A percentile compares a stretch with the other conserved stretches of the same genome.
These are phyloP conservation scores for Euspilapteryx auroguttella DNA, from an alignment of 2,888 invertebrate genomes.

Conservation along the genomic window DNA sequence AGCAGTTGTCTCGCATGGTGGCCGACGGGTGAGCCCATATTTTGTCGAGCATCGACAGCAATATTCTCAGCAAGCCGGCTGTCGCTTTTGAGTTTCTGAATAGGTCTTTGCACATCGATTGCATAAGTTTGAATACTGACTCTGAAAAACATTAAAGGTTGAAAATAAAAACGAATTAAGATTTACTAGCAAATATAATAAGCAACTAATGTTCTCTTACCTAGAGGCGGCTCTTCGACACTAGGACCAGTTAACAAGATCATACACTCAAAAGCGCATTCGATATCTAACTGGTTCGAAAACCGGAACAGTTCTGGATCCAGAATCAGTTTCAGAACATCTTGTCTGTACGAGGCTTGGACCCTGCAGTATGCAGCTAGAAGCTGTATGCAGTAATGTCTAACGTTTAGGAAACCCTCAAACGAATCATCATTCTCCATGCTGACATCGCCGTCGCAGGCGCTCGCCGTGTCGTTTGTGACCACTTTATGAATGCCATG, in stretches of 20 bases:
- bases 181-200: no score
- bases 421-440: slow-evolving; percentile 27
- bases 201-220: no score
- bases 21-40: slow-evolving; percentile 22
- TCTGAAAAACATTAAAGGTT: no score
- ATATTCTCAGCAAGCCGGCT: slow-evolving; percentile 21
- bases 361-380: slow-evolving; percentile 36
- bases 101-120: slow-evolving; percentile 32
- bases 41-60: slow-evolving; percentile 25
- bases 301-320: slow-evolving; percentile 32
- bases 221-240: slow-evolving; percentile 24
- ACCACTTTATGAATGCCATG: slow-evolving; percentile 24
- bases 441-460: no score
- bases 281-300: slow-evolving; percentile 18
- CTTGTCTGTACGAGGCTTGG: slow-evolving; percentile 22
- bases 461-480: slow-evolving; percentile 17
- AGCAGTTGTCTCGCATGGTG: slow-evolving; percentile 33
- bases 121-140: slow-evolving; percentile 33
- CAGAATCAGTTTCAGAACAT: slow-evolving; percentile 31
- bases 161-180: no score
- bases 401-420: slow-evolving; percentile 20
- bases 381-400: slow-evolving; percentile 25
- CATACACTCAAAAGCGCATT: slow-evolving; percentile 29
- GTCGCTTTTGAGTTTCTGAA: slow-evolving; percentile 34
- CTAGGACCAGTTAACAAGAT: slow-evolving; percentile 19